Evolutionary conservation across 2,888 invertebrate species (phyloP), one percentile per base, ranked within the genome.

Genomic region (Halocaridina rubra): DNA sequence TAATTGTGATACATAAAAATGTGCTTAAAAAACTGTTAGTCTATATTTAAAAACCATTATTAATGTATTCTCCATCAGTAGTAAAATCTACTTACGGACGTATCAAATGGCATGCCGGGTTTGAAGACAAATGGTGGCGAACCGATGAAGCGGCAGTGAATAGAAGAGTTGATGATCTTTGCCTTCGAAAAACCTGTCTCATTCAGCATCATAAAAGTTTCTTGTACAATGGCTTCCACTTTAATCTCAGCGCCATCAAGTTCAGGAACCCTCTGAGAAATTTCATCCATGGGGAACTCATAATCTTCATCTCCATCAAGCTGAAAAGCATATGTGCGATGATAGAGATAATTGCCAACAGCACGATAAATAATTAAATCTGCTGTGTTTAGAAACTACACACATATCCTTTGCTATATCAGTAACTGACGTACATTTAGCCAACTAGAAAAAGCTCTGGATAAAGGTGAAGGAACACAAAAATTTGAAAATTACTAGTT

Each of bases 71-170:
- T n/a, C n/a, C n/a, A n/a, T n/a, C n/a, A n/a, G n/a, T n/a, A n/a
- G n/a, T n/a, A n/a, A n/a, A 69, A 16, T 13, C 2, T 30, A 92
- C 94, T 93, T 91, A 96, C 95, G 91, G 96, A 96, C 72, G 94
- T 93, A 87, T 94, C 95, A 89, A 97, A 95, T 0, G 97, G 96
- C 96, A 98, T 97, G 8, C 96, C 93, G 0, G 98, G 98, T 91
- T 98, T 98, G 92, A 98, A 98, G 19, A 98, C 95, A 91, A 98
- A 97, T 7, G 98, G 96, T 0, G 95, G 93, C 39, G 96, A 97
- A 0, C 98, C 98, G 1, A 98, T 92, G 91, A 98, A 97, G 53
- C 94, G 93, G 0, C 98, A 93, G 79, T 94, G 93, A 7, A 97
- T 93, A 7, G 95, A 95, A 0, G 97, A 96, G 91, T 97, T 97